These are phyloP conservation scores for Leucozona laternaria DNA, from an alignment of 2,888 invertebrate species.

Conservation along the genomic window DNA sequence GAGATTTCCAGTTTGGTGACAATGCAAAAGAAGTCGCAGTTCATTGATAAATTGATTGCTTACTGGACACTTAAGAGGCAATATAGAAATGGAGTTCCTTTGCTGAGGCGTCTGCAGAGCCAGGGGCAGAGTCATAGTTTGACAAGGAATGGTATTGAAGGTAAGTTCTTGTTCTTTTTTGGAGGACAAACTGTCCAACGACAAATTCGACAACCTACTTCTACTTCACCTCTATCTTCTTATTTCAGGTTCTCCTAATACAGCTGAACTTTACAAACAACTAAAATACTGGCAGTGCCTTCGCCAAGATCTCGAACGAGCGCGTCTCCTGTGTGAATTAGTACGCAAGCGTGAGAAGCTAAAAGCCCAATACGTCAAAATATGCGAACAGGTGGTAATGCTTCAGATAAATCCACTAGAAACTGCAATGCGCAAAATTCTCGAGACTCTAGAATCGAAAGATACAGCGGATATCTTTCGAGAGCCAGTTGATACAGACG, in stretches of 20 bases:
- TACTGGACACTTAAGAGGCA: conserved; percentile 99
- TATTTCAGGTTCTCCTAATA: conserved; percentile 85
- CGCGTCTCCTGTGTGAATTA: conserved; percentile 94
- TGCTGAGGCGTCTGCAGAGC: conserved; percentile 92
- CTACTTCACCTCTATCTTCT: neutral
- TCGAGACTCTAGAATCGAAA: conserved; percentile 90
- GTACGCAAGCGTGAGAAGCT: conserved; percentile 97
- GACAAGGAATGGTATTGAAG: conserved; percentile 86
- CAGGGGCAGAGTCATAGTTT: conserved; percentile 84
- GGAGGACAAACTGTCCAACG: too few species aligned
- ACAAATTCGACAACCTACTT: neutral
- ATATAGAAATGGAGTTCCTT: conserved; percentile 97
- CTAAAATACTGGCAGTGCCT: conserved; percentile 97
- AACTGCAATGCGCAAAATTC: conserved; percentile 89
- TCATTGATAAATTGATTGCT: conserved; percentile 94
- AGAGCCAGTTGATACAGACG: conserved; percentile 94
- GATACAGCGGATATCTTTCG: conserved; percentile 95
- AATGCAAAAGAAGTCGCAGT: conserved; percentile 90
- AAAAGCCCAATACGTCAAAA: conserved; percentile 93
- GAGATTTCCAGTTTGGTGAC: conserved; percentile 93
- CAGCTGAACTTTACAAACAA: conserved; percentile 91
- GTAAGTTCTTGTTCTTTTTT: conserved; percentile 75
- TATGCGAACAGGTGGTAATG: conserved; percentile 91
- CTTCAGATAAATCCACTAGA: conserved; percentile 93
- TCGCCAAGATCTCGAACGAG: conserved; percentile 96